Percentiles rank a stretch among this genome's conserved stretches.
phyloP scores from a whole-genome alignment of 2,888 invertebrate species.

The Pogonocherus hispidulus region DNA sequence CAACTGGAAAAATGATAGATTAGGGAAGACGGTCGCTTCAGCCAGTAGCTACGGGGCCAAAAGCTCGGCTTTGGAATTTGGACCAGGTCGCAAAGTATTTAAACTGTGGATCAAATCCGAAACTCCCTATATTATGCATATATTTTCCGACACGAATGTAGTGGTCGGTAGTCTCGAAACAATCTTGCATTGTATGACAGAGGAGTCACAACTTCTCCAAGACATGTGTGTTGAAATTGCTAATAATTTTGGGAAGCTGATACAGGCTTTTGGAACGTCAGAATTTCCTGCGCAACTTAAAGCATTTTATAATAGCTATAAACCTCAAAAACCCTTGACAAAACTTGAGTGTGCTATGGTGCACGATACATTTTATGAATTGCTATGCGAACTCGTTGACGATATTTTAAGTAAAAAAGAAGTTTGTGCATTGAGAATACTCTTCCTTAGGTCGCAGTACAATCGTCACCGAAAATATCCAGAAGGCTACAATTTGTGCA shows the following conservation, averaged over 20 bases:
- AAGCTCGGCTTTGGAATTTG: conserved; percentile 53
- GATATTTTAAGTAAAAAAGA: conserved; percentile 29
- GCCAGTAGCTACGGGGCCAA: conserved; percentile 58
- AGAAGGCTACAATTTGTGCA: conserved; percentile 33
- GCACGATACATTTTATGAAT: conserved; percentile 40
- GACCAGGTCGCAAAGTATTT: conserved; percentile 51
- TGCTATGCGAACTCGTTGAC: conserved; percentile 30
- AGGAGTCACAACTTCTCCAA: conserved; percentile 57
- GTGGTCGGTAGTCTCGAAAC: conserved; percentile 57
- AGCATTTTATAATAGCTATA: conserved; percentile 57
- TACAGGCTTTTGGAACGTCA: conserved; percentile 59
- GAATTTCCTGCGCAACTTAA: conserved; percentile 50
- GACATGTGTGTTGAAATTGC: conserved; percentile 57
- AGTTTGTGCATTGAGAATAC: conserved; percentile 26
- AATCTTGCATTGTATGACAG: conserved; percentile 55
- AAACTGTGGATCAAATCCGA: conserved; percentile 60
- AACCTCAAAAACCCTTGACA: conserved; percentile 45
- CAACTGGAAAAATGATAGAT: conserved; percentile 55
- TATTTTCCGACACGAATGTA: conserved; percentile 56
- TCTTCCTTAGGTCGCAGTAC: conserved; percentile 35
- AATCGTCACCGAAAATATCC: too few relatives aligned
- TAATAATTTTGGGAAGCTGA: conserved; percentile 59
- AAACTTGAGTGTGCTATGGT: conserved; percentile 44
- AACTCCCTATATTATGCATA: conserved; percentile 56
- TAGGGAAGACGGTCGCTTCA: conserved; percentile 49